phyloP scores from a whole-genome alignment of 2,888 invertebrate genomes.

The Dryococelus australis region DNA sequence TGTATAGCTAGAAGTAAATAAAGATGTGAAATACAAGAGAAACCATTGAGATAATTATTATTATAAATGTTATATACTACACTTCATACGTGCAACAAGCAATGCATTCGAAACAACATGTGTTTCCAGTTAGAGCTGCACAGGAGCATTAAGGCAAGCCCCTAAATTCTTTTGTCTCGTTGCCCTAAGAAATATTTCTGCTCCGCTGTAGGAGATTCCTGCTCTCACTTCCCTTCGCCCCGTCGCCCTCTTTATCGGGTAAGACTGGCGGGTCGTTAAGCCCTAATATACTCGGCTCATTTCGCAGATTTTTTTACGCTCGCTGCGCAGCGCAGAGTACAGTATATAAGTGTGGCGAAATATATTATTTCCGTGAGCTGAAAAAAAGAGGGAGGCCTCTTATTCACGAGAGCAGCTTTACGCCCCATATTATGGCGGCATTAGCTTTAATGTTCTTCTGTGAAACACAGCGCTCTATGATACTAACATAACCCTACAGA shows the following conservation, averaged over 20 bases:
- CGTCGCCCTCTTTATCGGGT: background rate
- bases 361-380: background rate
- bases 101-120: no score
- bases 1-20: no score
- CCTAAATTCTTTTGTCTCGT: background rate
- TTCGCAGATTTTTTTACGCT: slow-evolving; percentile 1
- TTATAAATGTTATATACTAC: no score
- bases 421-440: slow-evolving; percentile 6
- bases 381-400: background rate
- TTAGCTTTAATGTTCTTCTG: slow-evolving; percentile 1
- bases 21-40: no score
- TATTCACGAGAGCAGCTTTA: background rate
- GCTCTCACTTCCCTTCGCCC: background rate
- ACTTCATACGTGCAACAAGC: no score
- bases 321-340: background rate
- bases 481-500: background rate
- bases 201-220: background rate
- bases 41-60: no score
- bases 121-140: no score
- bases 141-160: background rate
- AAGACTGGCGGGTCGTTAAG: slow-evolving; percentile 9
- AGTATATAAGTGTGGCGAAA: background rate
- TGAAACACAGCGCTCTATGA: background rate
- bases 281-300: slow-evolving; percentile 3
- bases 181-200: background rate